These are phyloP conservation scores for Euphydryas editha DNA, from an alignment of 2,888 invertebrate species.

Conservation along the genomic window DNA sequence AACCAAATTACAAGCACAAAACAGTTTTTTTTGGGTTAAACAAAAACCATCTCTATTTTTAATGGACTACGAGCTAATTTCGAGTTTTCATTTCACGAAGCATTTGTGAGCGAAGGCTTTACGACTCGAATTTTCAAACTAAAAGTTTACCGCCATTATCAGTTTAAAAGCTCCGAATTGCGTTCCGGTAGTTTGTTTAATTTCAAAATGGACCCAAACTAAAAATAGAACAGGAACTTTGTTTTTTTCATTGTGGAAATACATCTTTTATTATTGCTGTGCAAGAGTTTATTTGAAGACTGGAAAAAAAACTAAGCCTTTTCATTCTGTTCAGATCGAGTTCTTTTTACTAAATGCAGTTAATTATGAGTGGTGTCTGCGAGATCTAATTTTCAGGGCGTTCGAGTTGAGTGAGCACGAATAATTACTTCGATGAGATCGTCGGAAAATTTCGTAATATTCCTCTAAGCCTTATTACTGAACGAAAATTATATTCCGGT, in stretches of 20 bases:
- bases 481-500: slow-evolving; percentile 4
- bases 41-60: slow-evolving; percentile 4
- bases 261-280: slow-evolving; percentile 10
- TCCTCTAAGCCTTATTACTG: background rate
- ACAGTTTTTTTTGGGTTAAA: slow-evolving; percentile 8
- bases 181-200: slow-evolving; percentile 33
- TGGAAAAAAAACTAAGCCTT: background rate
- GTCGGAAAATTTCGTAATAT: slow-evolving; percentile 1
- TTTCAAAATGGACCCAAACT: slow-evolving; percentile 36
- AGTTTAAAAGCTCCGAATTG: slow-evolving; percentile 34
- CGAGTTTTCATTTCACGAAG: background rate
- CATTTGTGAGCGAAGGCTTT: slow-evolving; percentile 18
- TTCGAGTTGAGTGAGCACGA: background rate
- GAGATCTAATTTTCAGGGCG: background rate
- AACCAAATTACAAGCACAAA: slow-evolving; percentile 8
- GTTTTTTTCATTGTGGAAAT: slow-evolving; percentile 13
- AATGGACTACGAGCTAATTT: slow-evolving; percentile 6
- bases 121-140: slow-evolving; percentile 28
- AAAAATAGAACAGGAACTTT: slow-evolving; percentile 35
- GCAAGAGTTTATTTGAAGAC: slow-evolving; percentile 1
- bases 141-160: slow-evolving; percentile 33
- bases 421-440: slow-evolving; percentile 1
- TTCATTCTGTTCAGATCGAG: background rate
- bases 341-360: slow-evolving; percentile 11
- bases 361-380: slow-evolving; percentile 5